Base-by-base conservation (phyloP, 2,888 invertebrate genomes). In the Plagodis pulveraria region DNA sequence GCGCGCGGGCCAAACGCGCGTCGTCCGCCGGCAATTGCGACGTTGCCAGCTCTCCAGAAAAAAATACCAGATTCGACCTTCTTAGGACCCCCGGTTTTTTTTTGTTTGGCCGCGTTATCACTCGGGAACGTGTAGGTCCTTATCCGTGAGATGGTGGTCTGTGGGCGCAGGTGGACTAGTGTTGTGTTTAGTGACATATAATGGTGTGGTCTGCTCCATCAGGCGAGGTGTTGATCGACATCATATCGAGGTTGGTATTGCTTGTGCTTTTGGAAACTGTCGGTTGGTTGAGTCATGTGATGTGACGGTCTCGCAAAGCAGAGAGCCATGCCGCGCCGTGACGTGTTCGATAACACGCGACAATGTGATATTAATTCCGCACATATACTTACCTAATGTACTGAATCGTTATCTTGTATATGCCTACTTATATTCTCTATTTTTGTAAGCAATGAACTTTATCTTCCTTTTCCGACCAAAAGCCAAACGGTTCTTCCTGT, bases 11-110 rank as follows among this genome's bases (percentile, higher is more conserved):
- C 77, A 87, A 89, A 91, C 91, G 91, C 91, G 87, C 89, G 91
- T 89, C 85, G 87, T 87, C 86, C 83, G 81, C 38, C 56, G 51
- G 55, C 53, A 59, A 59, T 44, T 52, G 91, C 91, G 90, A 88
- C 90, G 91, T 91, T 91, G 91, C 91, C 90, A 91, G 89, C 87
- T 91, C 84, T 84, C 80, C 81, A 82, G 81, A 88, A 90, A 91
- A 91, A 90, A 87, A 59, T 83, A 91, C 88, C 89, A 89, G 89
- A 91, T 91, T 91, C 91, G 91, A 91, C 91, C 91, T 91, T 91
- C 91, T 91, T 91, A 84, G 91, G 91, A 89, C 89, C 90, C 91
- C 84, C 82, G 86, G 81, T 84, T 90, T 91, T 90, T 87, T 87
- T 91, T 91, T 89, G 87, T 91, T 90, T 88, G 84, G 84, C 86